These are phyloP conservation scores for Premnoplex brunnescens DNA, from an alignment of 2,797 vertebrate species.

Conservation along the genomic window DNA sequence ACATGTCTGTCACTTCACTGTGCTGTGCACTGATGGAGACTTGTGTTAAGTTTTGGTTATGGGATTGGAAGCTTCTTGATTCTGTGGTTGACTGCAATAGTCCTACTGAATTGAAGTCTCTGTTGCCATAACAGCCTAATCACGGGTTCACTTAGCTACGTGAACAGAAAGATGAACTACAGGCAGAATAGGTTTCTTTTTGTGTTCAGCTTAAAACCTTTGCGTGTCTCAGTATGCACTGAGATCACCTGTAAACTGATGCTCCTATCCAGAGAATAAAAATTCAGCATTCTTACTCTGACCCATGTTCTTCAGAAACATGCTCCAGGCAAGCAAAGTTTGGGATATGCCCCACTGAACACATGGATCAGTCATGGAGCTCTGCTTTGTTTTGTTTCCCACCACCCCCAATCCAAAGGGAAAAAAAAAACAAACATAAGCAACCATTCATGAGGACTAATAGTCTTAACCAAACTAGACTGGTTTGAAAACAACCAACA, in stretches of 20 bases:
- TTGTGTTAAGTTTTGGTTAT: background rate
- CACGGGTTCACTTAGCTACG: background rate
- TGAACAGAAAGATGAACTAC: background rate
- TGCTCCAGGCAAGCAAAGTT: background rate
- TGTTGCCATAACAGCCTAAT: background rate
- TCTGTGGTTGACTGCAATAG: background rate
- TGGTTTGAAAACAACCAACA: background rate
- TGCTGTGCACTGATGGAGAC: background rate
- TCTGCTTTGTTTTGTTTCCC: background rate
- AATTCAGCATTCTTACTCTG: background rate
- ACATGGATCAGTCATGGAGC: background rate
- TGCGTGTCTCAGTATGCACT: background rate
- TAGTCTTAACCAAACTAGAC: background rate
- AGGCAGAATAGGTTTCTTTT: background rate
- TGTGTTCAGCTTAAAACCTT: background rate
- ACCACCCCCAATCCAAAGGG: background rate
- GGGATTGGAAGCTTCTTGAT: background rate
- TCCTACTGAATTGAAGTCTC: background rate
- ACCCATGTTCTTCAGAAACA: background rate
- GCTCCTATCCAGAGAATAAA: background rate
- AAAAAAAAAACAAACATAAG: background rate
- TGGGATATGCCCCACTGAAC: background rate
- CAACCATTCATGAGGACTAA: background rate
- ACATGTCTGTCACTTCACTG: slow-evolving; percentile 52
- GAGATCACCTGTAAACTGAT: background rate